phyloP scores from a whole-genome alignment of 2,888 invertebrate species.

The Auanema freiburgensis region DNA sequence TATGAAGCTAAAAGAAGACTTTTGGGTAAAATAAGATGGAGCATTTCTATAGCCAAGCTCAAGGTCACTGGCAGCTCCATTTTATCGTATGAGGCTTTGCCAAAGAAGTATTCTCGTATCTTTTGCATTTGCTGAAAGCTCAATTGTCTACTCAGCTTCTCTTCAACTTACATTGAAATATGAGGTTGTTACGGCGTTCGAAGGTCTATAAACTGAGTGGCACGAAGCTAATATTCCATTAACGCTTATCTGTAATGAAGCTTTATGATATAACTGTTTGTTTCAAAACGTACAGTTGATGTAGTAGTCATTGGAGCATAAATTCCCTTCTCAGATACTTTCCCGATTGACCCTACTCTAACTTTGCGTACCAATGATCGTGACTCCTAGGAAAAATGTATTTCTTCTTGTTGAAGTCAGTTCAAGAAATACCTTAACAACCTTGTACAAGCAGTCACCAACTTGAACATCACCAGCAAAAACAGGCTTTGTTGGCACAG shows the following conservation, averaged over 20 bases:
- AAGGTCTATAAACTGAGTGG: conserved; percentile 17
- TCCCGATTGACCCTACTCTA: conserved; percentile 17
- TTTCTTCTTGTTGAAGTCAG: background rate
- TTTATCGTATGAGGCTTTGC: too few species aligned
- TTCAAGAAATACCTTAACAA: conserved; percentile 18
- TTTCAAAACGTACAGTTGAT: background rate
- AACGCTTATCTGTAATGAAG: conserved; percentile 41
- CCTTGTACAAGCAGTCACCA: conserved; percentile 58
- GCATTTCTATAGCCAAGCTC: too few species aligned
- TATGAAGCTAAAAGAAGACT: too few species aligned
- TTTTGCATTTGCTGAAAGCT: too few species aligned
- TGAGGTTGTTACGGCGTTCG: too few species aligned
- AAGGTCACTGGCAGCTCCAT: too few species aligned
- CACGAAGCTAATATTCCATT: conserved; percentile 56
- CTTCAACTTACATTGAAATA: too few species aligned
- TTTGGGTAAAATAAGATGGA: too few species aligned
- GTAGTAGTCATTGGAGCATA: conserved; percentile 55
- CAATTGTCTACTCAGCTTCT: too few species aligned
- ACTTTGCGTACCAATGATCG: conserved; percentile 7
- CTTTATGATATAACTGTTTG: background rate
- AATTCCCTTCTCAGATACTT: conserved; percentile 48
- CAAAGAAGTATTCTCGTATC: too few species aligned
- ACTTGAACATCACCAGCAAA: conserved; percentile 51
- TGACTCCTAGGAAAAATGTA: background rate
- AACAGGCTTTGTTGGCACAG: conserved; percentile 33